Percentiles rank a stretch among this genome's conserved stretches.
Conservation (phyloP, 2,113 vertebrate genomes). For the Rhea americana region DNA sequence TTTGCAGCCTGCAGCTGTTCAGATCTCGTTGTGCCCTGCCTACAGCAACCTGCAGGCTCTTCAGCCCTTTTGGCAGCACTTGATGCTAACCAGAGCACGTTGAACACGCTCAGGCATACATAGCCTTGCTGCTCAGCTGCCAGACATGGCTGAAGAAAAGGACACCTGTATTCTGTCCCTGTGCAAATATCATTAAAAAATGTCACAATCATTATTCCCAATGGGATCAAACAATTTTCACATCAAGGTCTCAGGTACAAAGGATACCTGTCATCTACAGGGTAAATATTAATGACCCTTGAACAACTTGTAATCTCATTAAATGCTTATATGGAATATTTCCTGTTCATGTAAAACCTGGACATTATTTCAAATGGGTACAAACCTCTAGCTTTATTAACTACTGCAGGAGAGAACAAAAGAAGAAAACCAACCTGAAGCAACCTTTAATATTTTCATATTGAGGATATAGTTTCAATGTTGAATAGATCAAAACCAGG, state of each 20-base stretch:
- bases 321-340: constrained; percentile 11
- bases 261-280: background rate
- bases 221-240: constrained; percentile 17
- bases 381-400: background rate
- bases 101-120: fast-evolving
- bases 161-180: background rate
- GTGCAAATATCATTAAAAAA: background rate
- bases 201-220: background rate
- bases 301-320: background rate
- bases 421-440: background rate
- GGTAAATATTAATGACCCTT: constrained; percentile 49
- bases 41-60: background rate
- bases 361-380: background rate
- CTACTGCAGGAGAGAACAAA: background rate
- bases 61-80: fast-evolving
- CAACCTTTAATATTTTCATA: background rate
- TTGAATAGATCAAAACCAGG: background rate
- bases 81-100: background rate
- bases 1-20: background rate
- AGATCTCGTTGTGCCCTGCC: background rate
- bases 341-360: background rate
- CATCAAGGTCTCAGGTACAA: constrained; percentile 26
- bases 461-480: background rate
- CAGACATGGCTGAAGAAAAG: background rate
- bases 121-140: background rate